A percentile compares a stretch with the other conserved stretches of the same genome.
Evolutionary conservation across 2,797 vertebrate species (phyloP).

Genomic region (Podargus strigoides): DNA sequence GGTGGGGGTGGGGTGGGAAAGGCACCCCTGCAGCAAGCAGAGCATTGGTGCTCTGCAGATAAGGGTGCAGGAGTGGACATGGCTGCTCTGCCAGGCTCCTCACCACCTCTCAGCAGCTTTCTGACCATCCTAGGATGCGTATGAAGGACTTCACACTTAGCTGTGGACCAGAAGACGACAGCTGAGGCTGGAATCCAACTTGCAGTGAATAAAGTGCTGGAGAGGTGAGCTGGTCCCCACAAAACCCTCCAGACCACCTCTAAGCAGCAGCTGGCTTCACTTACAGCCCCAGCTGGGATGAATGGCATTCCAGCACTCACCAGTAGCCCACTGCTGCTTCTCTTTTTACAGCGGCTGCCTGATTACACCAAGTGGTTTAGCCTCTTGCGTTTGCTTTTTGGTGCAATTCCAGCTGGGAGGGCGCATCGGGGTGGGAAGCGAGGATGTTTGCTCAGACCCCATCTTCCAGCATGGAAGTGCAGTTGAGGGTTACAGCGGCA

Average conservation of each 20-base stretch:
- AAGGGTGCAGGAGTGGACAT: accelerated
- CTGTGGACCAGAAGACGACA: neutral
- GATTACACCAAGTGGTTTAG: neutral
- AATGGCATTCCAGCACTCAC: neutral
- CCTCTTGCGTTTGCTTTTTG: neutral
- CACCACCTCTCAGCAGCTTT: neutral
- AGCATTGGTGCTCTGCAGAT: accelerated
- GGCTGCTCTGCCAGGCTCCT: neutral
- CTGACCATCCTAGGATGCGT: neutral
- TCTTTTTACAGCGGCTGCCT: neutral
- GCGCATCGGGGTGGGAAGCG: neutral
- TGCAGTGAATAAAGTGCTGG: neutral
- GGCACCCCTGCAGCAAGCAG: accelerated
- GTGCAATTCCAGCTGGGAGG: neutral
- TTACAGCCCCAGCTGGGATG: neutral
- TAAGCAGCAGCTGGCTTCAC: neutral
- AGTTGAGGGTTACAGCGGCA: neutral
- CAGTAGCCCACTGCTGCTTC: neutral
- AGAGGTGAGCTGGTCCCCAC: neutral
- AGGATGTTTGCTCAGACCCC: neutral
- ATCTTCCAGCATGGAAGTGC: neutral
- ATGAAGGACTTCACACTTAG: accelerated
- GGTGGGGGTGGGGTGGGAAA: neutral
- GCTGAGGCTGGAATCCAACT: neutral
- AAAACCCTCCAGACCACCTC: neutral